Conservation (phyloP, 2,888 invertebrate genomes). For the Callyntrura guangdongensis region DNA sequence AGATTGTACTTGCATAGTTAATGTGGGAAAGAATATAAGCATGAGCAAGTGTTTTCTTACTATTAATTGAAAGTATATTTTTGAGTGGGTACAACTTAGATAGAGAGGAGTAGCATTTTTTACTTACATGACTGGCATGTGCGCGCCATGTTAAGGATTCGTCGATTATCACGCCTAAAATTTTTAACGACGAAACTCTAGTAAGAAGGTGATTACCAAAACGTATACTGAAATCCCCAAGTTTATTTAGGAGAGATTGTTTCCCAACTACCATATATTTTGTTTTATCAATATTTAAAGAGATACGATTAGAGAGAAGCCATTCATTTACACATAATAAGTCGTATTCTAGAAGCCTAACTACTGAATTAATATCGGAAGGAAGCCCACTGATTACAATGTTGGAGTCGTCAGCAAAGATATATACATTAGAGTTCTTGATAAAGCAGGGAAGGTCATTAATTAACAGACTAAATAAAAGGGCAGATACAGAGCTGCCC, state of each 20-base stretch:
- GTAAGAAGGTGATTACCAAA: no score
- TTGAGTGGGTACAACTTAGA: constrained; percentile 6
- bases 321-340: constrained; percentile 12
- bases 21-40: neutral
- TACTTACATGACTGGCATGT: neutral
- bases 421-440: constrained; percentile 20
- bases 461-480: constrained; percentile 54
- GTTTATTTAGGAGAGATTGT: neutral
- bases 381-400: constrained; percentile 13
- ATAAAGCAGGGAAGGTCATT: constrained; percentile 64
- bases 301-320: constrained; percentile 66
- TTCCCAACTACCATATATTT: constrained; percentile 65
- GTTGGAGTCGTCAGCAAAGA: constrained; percentile 76
- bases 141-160: neutral
- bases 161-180: neutral
- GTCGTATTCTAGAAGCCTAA: constrained; percentile 50
- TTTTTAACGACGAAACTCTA: neutral
- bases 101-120: neutral
- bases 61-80: neutral
- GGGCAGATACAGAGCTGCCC: constrained; percentile 1
- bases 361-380: constrained; percentile 1
- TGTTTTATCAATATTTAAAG: constrained; percentile 65
- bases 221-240: no score
- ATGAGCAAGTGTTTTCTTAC: neutral
- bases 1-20: neutral